Evolutionary conservation across 2,888 invertebrate species (phyloP), one percentile per base, ranked within the genome.

Genomic region (Anthrax anthrax): DNA sequence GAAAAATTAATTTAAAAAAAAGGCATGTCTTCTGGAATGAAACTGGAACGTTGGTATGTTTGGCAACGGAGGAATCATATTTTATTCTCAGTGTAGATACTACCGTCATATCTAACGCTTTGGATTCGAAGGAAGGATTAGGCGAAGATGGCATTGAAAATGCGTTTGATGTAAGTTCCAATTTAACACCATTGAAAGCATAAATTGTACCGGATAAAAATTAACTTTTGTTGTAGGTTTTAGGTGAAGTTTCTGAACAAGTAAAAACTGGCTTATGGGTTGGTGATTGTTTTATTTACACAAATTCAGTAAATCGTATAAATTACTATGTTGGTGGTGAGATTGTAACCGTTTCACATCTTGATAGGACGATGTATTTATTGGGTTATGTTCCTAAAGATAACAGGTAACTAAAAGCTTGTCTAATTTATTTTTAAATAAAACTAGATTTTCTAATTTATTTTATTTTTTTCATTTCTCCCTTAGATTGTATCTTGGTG

Each of bases 251-350:
- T 46, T 86, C 80, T 55, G 97, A 97, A 69, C 76, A 80, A 18
- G 94, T 97, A 1, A 87, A 88, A 64, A 96, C 96, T 0, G 96
- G 95, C 5, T 67, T 92, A 14, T 97, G 96, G 96, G 90, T 97
- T 13, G 96, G 98, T 5, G 98, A 98, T 67, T 99, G 98, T 64
- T 98, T 99, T 68, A 96, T 99, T 57, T 99, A 98, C 71, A 98
- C 98, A 1, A 98, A 98, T 69, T 83, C 88, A 29, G 84, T 95
- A 2, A 97, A 98, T 70, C 78, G 97, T 50, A 84, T 99, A 53
- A 97, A 97, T 68, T 99, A 99, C 67, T 98, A 95, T 63, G 98
- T 99, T 17, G 98, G 98, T 27, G 98, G 98, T 17, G 98, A 99
- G 72, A 86, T 98, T 51, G 97, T 99, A 2, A 98, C 97, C 1